A percentile compares a stretch with the other conserved stretches of the same genome.
Evolutionary conservation across 1,140 invertebrate genomes (phyloP).

Genomic region (Octopus bimaculoides): DNA sequence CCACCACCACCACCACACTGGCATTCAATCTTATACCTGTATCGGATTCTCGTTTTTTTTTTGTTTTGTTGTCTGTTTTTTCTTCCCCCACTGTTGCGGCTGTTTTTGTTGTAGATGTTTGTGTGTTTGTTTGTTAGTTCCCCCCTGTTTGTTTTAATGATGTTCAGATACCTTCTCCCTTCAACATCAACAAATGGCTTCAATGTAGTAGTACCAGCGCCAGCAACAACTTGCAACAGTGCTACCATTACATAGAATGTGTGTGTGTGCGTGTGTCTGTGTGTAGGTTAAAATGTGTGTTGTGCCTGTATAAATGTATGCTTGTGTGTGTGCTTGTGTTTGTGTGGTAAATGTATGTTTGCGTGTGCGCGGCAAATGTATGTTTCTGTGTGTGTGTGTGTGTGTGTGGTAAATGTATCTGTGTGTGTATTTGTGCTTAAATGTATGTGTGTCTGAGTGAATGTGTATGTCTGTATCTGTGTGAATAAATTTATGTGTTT

Average conservation of each 20-base stretch:
- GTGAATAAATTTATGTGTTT: neutral
- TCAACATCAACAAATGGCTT: too few species aligned
- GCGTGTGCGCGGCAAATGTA: neutral
- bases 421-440: neutral
- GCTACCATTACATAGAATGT: neutral
- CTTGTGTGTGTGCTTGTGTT: neutral
- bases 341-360: neutral
- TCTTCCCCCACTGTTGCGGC: too few species aligned
- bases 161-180: too few species aligned
- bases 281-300: neutral
- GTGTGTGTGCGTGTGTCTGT: neutral
- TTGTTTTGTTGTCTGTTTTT: too few species aligned
- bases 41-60: too few species aligned
- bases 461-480: neutral
- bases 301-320: neutral
- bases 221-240: too few species aligned
- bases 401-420: neutral
- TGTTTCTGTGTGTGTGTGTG: neutral
- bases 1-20: too few species aligned
- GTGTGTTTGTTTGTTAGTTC: too few species aligned
- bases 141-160: too few species aligned
- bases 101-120: too few species aligned
- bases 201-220: too few species aligned
- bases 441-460: neutral
- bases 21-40: too few species aligned